A percentile compares a stretch with the other conserved stretches of the same genome.
Evolutionary conservation across 2,797 vertebrate species (phyloP).

Genomic region (Picus viridis): DNA sequence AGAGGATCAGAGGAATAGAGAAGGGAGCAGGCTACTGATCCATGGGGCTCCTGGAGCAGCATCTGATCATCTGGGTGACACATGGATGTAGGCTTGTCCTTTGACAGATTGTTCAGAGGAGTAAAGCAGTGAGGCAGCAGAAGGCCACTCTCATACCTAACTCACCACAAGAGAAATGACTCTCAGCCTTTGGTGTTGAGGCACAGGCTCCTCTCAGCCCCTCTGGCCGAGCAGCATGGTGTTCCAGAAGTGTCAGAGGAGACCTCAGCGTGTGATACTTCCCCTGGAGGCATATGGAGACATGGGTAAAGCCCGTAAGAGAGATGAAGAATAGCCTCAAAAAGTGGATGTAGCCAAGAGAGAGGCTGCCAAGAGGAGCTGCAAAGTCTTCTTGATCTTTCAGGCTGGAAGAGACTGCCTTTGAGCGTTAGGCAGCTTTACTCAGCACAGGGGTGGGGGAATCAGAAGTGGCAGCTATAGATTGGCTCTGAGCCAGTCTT

Average conservation of each 20-base stretch:
- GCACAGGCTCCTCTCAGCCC: background rate
- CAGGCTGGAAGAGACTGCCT: background rate
- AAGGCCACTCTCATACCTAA: slow-evolving; percentile 2
- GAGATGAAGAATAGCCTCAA: slow-evolving; percentile 8
- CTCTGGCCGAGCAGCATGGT: background rate
- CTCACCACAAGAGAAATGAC: background rate
- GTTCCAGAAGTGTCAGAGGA: background rate
- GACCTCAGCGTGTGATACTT: background rate
- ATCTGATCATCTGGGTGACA: slow-evolving; percentile 62
- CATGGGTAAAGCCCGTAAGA: background rate
- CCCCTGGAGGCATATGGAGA: background rate
- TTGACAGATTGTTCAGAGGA: slow-evolving; percentile 19
- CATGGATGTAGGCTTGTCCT: slow-evolving; percentile 34
- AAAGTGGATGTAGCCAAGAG: slow-evolving; percentile 9
- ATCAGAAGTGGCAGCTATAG: background rate
- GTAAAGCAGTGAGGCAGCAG: slow-evolving; percentile 29
- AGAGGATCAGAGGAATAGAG: slow-evolving; percentile 51
- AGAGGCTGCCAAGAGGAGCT: slow-evolving; percentile 41
- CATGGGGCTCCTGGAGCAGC: slow-evolving; percentile 51
- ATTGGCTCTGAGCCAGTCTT: background rate
- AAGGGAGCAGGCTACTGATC: slow-evolving; percentile 51
- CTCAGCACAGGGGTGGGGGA: background rate
- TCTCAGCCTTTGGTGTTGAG: background rate
- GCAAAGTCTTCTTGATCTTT: slow-evolving; percentile 50
- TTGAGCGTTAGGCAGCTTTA: background rate